A percentile compares a stretch with the other conserved stretches of the same genome.
phyloP scores from a whole-genome alignment of 1,140 invertebrate species.

The Zaprionus nigranus region DNA sequence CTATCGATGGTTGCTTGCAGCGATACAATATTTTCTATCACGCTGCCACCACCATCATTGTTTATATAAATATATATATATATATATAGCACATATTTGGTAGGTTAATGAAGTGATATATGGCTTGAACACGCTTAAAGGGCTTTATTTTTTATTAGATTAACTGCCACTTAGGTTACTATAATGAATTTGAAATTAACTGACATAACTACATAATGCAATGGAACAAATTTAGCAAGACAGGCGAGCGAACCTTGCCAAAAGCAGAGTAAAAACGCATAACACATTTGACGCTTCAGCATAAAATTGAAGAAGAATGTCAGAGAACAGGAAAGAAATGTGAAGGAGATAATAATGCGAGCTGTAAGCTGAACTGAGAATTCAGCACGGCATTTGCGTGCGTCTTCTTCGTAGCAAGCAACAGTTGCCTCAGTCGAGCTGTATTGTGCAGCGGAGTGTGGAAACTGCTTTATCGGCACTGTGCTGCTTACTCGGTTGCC shows the following conservation, averaged over 20 bases:
- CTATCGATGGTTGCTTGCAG: too few species aligned
- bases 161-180: too few species aligned
- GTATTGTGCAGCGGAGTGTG: conserved; percentile 51
- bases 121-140: too few species aligned
- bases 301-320: conserved; percentile 16
- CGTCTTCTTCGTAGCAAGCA: conserved; percentile 26
- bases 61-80: too few species aligned
- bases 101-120: too few species aligned
- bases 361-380: conserved; percentile 29
- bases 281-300: conserved; percentile 45
- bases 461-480: conserved; percentile 72
- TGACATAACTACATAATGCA: too few species aligned
- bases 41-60: too few species aligned
- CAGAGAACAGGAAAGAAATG: not conserved
- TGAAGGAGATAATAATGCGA: not conserved
- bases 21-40: too few species aligned
- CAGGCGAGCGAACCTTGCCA: not conserved
- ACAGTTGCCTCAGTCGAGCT: conserved; percentile 33
- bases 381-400: conserved; percentile 35
- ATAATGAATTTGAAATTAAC: not conserved
- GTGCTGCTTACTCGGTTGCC: conserved; percentile 59
- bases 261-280: conserved; percentile 16
- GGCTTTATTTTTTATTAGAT: too few species aligned
- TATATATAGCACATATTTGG: too few species aligned
- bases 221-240: not conserved